Evolutionary conservation across 1,140 invertebrate species (phyloP), one percentile per base, ranked within the genome.

Genomic region (Maniola jurtina): DNA sequence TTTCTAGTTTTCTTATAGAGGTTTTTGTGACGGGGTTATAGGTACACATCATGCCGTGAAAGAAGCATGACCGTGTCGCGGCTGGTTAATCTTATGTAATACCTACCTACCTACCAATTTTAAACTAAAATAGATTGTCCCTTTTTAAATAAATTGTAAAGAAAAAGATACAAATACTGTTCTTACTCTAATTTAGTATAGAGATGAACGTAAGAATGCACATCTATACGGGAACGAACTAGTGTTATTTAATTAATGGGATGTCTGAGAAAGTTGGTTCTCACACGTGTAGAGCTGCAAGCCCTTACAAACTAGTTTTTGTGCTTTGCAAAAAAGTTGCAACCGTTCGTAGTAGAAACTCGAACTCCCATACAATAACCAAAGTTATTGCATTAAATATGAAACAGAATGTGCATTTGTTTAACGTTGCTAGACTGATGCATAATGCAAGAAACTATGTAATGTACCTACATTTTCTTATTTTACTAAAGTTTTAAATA

Each of bases 311-410:
- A 52, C 48, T 16, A 16, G 14, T 52, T 52, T 52, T 52, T 52
- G 48, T 52, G 14, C 13, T 48, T 15, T 48, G 45, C 14, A 48
- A 48, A 48, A n/a, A 48, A 48, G 45, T 52, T 52, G 48, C 48
- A 16, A 52, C 5, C 14, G 16, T 25, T n/a, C n/a, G n/a, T 25
- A 6, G 0, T 25, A 52, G 48, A 52, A 52, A 25, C 48, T 52
- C 14, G 48, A 52, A 52, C 13, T 14, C 14, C 7, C 48, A 6
- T 15, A 16, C 14, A 52, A 15, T 52, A 16, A 10, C 48, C 15
- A 16, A 52, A 52, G 48, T 25, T 16, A 8, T 25, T 52, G 14
- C 14, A 16, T 8, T 52, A 5, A 11, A 25, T 9, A 42, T 42
- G 40, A 1, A 42, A 52, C 0, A 52, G 2, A 52, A 25, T 52